Conservation (phyloP, 2,888 invertebrate species). For the Tiliacea citrago region DNA sequence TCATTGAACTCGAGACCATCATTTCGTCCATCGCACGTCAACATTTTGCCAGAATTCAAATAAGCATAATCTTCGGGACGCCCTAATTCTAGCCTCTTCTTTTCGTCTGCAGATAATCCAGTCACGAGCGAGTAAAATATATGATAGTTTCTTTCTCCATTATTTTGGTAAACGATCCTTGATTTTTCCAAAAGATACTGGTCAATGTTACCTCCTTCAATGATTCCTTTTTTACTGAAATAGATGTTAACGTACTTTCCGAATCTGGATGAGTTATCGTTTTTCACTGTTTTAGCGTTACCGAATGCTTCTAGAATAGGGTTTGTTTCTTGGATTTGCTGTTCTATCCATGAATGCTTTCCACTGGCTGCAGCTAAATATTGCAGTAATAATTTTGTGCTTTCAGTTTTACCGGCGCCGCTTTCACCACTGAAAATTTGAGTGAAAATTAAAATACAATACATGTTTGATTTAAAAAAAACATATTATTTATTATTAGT, state of each 20-base stretch:
- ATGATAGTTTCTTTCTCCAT: slow-evolving; percentile 98
- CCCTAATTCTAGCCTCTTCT: slow-evolving; percentile 93
- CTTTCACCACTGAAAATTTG: slow-evolving; percentile 95
- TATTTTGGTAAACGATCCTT: slow-evolving; percentile 96
- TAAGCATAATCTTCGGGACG: slow-evolving; percentile 95
- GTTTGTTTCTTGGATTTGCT: slow-evolving; percentile 99
- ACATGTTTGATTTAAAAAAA: neutral
- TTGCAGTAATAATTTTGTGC: slow-evolving; percentile 98
- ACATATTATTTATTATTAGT: no score
- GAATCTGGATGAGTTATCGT: slow-evolving; percentile 99
- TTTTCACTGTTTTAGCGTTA: slow-evolving; percentile 98
- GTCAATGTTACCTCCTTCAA: slow-evolving; percentile 98
- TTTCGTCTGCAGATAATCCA: slow-evolving; percentile 95
- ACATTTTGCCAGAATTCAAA: slow-evolving; percentile 94
- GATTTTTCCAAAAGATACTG: slow-evolving; percentile 99
- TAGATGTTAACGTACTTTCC: slow-evolving; percentile 98
- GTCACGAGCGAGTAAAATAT: slow-evolving; percentile 98
- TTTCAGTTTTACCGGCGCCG: slow-evolving; percentile 99
- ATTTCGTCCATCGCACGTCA: slow-evolving; percentile 95
- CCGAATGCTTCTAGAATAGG: slow-evolving; percentile 99
- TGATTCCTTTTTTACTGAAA: slow-evolving; percentile 95
- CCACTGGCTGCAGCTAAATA: slow-evolving; percentile 98
- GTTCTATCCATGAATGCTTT: slow-evolving; percentile 99
- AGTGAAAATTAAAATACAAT: neutral
- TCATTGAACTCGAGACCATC: slow-evolving; percentile 96